Base-by-base conservation (phyloP, 2,797 vertebrate species). In the Acanthis flammea region DNA sequence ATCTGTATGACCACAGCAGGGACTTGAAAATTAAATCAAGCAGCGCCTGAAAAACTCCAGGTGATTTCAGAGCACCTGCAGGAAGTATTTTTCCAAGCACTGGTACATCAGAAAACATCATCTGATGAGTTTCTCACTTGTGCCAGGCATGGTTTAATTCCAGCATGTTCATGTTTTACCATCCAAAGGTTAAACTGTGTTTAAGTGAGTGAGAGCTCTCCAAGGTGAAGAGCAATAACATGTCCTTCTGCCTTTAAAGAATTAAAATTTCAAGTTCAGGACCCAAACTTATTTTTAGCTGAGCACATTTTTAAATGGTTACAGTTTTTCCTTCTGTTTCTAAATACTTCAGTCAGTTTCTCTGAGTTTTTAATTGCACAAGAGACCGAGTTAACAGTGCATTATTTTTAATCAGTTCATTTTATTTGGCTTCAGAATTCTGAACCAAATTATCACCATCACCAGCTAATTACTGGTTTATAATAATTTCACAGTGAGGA, bases 401-500 rank as follows among this genome's bases (percentile, higher is more conserved):
- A 78, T 92, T 78, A 70, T 88, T 96, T 95, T 91, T 90, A 89
- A 93, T 91, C 72, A 75, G 86, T 79, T 94, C 19, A 37, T 86
- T 91, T 88, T 81, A 48, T 84, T 61, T 90, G 55, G 39, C 60
- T 84, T 91, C 45, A 61, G 60, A 84, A 90, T 86, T 90, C 54
- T 86, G 82, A 93, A 92, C 84, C 41, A 95, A 90, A 93, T 97
- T 91, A 91, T 33, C 37, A 78, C 78, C 60, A 66, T 94, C 76
- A 94, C 48, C n/a, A 92, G 44, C 82, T 88, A 92, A 96, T 96
- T 96, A 81, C 85, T 88, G 70, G 44, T 74, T 93, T 90, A 70
- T 95, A 95, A 96, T 90, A n/a, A 88, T 94, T 91, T 95, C 95
- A 90, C 94, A 91, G 91, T 91, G 70, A 94, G 94, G 66, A 91